phyloP scores from a whole-genome alignment of 2,797 vertebrate genomes.

The Botia kubotai region DNA sequence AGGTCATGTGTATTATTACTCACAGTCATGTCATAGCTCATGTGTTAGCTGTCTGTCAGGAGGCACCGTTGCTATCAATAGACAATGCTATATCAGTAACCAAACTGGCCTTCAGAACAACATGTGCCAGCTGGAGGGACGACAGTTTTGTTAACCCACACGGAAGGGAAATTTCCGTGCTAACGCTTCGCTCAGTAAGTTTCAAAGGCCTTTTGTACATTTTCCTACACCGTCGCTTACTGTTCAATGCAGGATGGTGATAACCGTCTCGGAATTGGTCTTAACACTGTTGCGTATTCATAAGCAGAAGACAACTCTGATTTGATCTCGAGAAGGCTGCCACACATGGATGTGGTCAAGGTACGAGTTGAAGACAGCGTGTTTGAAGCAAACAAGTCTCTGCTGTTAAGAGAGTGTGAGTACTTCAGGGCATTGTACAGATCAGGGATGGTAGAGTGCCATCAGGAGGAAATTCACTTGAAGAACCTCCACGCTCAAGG shows the following conservation, averaged over 20 bases:
- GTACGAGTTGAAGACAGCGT: constrained; percentile 79
- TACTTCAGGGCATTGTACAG: constrained; percentile 93
- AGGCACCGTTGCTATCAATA: constrained; percentile 70
- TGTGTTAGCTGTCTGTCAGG: constrained; percentile 61
- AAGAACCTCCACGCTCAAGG: constrained; percentile 79
- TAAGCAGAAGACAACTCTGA: background rate
- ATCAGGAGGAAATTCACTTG: constrained; percentile 82
- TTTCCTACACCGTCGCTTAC: constrained; percentile 20
- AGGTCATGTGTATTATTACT: background rate
- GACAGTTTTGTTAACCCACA: constrained; percentile 26
- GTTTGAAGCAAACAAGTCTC: constrained; percentile 81
- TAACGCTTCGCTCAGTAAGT: constrained; percentile 26
- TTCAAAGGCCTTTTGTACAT: background rate
- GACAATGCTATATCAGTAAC: constrained; percentile 68
- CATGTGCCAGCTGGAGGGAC: constrained; percentile 39
- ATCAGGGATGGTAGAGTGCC: constrained; percentile 91
- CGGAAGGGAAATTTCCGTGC: constrained; percentile 4
- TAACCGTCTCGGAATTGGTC: background rate
- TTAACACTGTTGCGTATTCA: constrained; percentile 1
- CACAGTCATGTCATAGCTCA: constrained; percentile 13
- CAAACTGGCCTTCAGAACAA: constrained; percentile 19
- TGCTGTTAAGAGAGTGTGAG: constrained; percentile 84
- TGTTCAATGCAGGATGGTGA: background rate
- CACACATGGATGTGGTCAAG: constrained; percentile 63
- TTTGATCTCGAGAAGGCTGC: background rate